Conservation (phyloP, 2,888 invertebrate genomes). For the Teleiodes luculella region DNA sequence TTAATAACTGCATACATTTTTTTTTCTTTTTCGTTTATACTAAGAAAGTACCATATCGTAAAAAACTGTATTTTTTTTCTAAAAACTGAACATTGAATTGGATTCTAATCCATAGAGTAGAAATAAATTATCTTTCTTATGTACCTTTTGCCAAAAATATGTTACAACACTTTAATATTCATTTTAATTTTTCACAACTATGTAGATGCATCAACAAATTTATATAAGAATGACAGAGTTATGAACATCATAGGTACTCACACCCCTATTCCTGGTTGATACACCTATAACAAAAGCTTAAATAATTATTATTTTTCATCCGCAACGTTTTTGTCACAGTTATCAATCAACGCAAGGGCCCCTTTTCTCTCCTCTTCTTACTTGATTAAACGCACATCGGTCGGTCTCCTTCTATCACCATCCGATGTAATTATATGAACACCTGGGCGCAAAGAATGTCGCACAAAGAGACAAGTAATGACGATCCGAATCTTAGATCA, state of each 20-base stretch:
- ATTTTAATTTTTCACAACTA: too few species aligned
- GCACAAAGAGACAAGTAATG: constrained; percentile 77
- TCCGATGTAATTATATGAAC: constrained; percentile 75
- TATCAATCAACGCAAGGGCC: constrained; percentile 77
- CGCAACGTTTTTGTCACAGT: constrained; percentile 79
- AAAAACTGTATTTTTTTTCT: too few species aligned
- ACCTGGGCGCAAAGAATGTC: constrained; percentile 78
- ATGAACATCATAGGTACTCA: constrained; percentile 17
- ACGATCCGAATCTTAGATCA: constrained; percentile 76
- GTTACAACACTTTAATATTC: too few species aligned
- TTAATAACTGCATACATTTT: neutral
- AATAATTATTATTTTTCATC: constrained; percentile 79
- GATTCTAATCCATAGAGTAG: too few species aligned
- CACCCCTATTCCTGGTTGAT: constrained; percentile 66
- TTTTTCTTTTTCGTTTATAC: neutral
- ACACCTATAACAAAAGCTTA: constrained; percentile 72
- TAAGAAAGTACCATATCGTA: too few species aligned
- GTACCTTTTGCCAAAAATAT: too few species aligned
- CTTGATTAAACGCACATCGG: constrained; percentile 31
- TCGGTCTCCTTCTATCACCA: constrained; percentile 51
- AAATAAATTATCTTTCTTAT: too few species aligned
- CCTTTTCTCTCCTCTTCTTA: constrained; percentile 43
- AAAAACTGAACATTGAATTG: too few species aligned
- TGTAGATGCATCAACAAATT: too few species aligned
- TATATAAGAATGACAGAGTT: too few species aligned